Conservation (phyloP, 92 coral and sea anemone genomes). For the Blastomussa wellsi region DNA sequence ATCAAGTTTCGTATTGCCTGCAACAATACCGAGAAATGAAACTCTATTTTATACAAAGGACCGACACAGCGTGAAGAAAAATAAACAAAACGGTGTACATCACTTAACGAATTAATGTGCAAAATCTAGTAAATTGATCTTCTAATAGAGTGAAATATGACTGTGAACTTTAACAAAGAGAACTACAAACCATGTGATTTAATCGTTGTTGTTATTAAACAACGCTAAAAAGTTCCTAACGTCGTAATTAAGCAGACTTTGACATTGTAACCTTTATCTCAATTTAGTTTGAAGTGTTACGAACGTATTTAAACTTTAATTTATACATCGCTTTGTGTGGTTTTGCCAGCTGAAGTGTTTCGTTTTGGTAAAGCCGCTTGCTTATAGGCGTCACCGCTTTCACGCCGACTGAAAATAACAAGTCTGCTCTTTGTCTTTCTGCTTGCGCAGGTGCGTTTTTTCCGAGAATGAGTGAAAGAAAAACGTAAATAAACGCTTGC, state of each 20-base stretch:
- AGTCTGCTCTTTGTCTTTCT: background rate
- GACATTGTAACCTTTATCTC: background rate
- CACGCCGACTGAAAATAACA: constrained; percentile 20
- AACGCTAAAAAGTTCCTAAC: background rate
- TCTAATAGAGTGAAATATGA: constrained; percentile 23
- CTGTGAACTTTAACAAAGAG: constrained; percentile 1
- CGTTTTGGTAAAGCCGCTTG: constrained; percentile 11
- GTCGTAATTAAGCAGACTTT: background rate
- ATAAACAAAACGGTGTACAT: constrained; percentile 19
- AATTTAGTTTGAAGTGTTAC: background rate
- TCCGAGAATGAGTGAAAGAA: constrained; percentile 28
- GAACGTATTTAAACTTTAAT: background rate
- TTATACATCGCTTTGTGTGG: constrained; percentile 21
- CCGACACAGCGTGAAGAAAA: constrained; percentile 27
- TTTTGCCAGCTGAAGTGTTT: constrained; percentile 16
- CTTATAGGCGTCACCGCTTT: constrained; percentile 24
- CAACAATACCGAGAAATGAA: constrained; percentile 33
- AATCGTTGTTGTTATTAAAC: background rate
- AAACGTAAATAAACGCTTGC: constrained; percentile 28
- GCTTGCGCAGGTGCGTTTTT: constrained; percentile 29
- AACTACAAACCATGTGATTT: background rate
- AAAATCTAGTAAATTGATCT: constrained; percentile 19
- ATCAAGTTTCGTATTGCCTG: background rate
- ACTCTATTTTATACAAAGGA: constrained; percentile 34
- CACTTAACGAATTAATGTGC: constrained; percentile 13